A percentile compares a stretch with the other conserved stretches of the same genome.
Evolutionary conservation across 2,888 invertebrate genomes (phyloP).

Genomic region (Ophion ventricosus): DNA sequence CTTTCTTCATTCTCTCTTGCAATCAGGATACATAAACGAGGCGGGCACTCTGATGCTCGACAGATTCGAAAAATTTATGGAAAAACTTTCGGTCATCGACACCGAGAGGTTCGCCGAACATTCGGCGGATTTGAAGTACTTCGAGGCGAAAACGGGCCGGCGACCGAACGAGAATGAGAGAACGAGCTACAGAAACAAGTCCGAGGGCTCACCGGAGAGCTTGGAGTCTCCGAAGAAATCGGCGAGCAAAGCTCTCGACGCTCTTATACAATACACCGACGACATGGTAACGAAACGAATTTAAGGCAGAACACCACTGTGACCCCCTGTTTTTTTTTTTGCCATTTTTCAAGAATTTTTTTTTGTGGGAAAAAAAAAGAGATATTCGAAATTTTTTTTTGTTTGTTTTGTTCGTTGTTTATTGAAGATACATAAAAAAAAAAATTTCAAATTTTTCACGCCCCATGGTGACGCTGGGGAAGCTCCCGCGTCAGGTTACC

Average conservation of each 20-base stretch:
- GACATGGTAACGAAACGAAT: too few relatives aligned
- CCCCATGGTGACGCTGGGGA: too few relatives aligned
- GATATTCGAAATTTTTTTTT: too few relatives aligned
- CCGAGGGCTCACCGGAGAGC: slow-evolving; percentile 75
- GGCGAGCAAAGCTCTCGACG: slow-evolving; percentile 84
- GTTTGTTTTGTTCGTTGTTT: too few relatives aligned
- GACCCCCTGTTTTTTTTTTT: too few relatives aligned
- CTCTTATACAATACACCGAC: slow-evolving; percentile 87
- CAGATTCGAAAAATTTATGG: slow-evolving; percentile 94
- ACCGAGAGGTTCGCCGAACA: slow-evolving; percentile 90
- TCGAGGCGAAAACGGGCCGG: slow-evolving; percentile 91
- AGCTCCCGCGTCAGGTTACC: too few relatives aligned
- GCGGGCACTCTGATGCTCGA: slow-evolving; percentile 91
- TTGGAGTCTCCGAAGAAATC: slow-evolving; percentile 69
- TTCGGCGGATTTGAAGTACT: slow-evolving; percentile 92
- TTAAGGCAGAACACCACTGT: too few relatives aligned
- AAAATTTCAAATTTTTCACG: too few relatives aligned
- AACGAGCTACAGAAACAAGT: slow-evolving; percentile 82
- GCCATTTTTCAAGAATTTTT: too few relatives aligned
- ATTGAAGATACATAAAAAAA: too few relatives aligned
- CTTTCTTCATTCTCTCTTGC: not conserved
- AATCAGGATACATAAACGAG: slow-evolving; percentile 96
- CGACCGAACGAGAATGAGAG: slow-evolving; percentile 83
- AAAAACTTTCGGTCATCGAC: slow-evolving; percentile 89
- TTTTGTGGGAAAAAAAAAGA: too few relatives aligned